Percentiles rank a stretch among this genome's conserved stretches.
Conservation (phyloP, 1,140 invertebrate species). For the Armadillidium nasatum region DNA sequence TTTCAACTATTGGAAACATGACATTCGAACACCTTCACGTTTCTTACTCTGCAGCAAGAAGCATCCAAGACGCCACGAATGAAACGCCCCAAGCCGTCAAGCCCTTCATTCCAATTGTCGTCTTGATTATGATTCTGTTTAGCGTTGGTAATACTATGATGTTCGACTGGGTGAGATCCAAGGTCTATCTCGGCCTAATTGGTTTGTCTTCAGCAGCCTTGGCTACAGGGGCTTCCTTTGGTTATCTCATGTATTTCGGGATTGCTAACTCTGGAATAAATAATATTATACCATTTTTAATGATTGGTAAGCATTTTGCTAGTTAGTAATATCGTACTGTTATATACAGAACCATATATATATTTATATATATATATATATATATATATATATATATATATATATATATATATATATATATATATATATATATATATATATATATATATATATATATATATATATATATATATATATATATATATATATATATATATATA, state of each 20-base stretch:
- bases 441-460: too few relatives aligned
- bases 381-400: too few relatives aligned
- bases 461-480: too few relatives aligned
- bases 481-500: too few relatives aligned
- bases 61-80: constrained; percentile 78
- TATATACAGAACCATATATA: too few relatives aligned
- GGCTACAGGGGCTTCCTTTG: constrained; percentile 84
- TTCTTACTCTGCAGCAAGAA: constrained; percentile 75
- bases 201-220: constrained; percentile 85
- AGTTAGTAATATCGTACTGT: too few relatives aligned
- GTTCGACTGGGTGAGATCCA: constrained; percentile 78
- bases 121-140: constrained; percentile 75
- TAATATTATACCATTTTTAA: constrained; percentile 55
- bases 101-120: constrained; percentile 78
- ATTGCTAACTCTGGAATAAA: constrained; percentile 89
- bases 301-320: constrained; percentile 51
- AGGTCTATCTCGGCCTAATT: constrained; percentile 83
- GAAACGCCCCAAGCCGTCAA: constrained; percentile 79
- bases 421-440: too few relatives aligned
- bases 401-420: too few relatives aligned
- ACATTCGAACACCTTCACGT: constrained; percentile 72
- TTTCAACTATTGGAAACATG: constrained; percentile 7
- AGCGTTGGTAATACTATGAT: constrained; percentile 68
- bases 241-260: constrained; percentile 81
- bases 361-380: too few relatives aligned